A percentile compares a stretch with the other conserved stretches of the same genome.
Evolutionary conservation across 2,113 vertebrate species (phyloP).

Genomic region (Pseudorhombus dupliciocellatus): DNA sequence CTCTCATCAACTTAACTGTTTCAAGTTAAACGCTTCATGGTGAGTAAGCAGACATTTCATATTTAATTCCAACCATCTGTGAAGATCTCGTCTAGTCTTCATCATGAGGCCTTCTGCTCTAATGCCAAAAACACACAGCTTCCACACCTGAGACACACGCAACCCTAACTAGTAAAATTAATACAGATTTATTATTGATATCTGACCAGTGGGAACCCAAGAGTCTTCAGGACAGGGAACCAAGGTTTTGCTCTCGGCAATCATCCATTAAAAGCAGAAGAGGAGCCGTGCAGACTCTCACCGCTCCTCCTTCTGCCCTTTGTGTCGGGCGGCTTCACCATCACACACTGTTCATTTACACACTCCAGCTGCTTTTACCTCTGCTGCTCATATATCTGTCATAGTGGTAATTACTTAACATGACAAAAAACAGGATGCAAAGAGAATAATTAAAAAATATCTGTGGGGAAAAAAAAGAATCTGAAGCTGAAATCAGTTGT

Average conservation of each 20-base stretch:
- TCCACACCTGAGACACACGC: constrained; percentile 47
- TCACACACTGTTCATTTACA: background rate
- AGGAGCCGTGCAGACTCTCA: constrained; percentile 34
- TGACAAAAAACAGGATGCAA: background rate
- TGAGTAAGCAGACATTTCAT: background rate
- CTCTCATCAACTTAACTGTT: background rate
- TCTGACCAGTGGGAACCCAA: constrained; percentile 45
- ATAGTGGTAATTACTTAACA: constrained; percentile 24
- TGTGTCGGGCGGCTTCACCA: constrained; percentile 27
- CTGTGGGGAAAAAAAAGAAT: background rate
- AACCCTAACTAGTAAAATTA: constrained; percentile 55
- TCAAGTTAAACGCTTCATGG: background rate
- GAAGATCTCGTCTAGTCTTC: constrained; percentile 9
- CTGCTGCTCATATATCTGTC: constrained; percentile 19
- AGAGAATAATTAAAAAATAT: constrained; percentile 2
- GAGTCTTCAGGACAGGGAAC: constrained; percentile 20
- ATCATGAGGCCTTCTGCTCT: constrained; percentile 54
- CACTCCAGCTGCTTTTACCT: constrained; percentile 30
- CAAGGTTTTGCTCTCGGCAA: constrained; percentile 35
- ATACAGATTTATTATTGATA: constrained; percentile 70
- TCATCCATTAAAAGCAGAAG: constrained; percentile 28
- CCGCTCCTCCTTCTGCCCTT: constrained; percentile 38
- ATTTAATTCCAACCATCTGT: background rate
- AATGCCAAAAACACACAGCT: constrained; percentile 3
- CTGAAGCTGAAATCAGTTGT: background rate